Evolutionary conservation across 2,888 invertebrate genomes (phyloP).

Genomic region (Poecilobothrus nobilitatus): DNA sequence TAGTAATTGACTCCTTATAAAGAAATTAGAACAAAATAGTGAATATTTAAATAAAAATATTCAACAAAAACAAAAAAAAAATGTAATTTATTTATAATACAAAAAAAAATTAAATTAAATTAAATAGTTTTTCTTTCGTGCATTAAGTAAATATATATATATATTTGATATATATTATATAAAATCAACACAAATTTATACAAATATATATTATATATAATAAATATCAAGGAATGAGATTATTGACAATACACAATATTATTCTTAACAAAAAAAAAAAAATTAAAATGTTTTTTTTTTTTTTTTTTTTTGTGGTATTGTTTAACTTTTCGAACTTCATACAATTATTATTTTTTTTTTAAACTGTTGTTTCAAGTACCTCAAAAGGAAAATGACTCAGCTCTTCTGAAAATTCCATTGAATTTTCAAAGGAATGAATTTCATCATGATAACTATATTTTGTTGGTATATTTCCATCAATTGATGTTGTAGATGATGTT

Average conservation of each 20-base stretch:
- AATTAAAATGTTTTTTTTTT: too few relatives aligned
- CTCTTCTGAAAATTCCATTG: slow-evolving; percentile 31
- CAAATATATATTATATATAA: not conserved
- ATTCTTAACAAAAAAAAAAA: not conserved
- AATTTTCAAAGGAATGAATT: slow-evolving; percentile 32
- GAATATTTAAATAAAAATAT: too few relatives aligned
- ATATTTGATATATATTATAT: too few relatives aligned
- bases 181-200: not conserved
- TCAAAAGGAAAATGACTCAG: slow-evolving; percentile 40
- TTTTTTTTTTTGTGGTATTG: not conserved
- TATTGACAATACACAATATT: slow-evolving; percentile 1
- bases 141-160: too few relatives aligned
- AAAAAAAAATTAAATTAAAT: too few relatives aligned
- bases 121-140: too few relatives aligned
- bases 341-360: slow-evolving; percentile 27
- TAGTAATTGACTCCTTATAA: too few relatives aligned
- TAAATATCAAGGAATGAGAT: not conserved
- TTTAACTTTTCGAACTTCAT: too few relatives aligned
- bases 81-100: too few relatives aligned
- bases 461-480: not conserved
- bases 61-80: too few relatives aligned
- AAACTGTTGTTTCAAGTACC: slow-evolving; percentile 65
- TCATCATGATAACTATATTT: slow-evolving; percentile 30
- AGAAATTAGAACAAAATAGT: too few relatives aligned
- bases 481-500: not conserved